These are phyloP conservation scores for Danio aesculapii DNA, from an alignment of 2,797 vertebrate genomes.

Conservation along the genomic window DNA sequence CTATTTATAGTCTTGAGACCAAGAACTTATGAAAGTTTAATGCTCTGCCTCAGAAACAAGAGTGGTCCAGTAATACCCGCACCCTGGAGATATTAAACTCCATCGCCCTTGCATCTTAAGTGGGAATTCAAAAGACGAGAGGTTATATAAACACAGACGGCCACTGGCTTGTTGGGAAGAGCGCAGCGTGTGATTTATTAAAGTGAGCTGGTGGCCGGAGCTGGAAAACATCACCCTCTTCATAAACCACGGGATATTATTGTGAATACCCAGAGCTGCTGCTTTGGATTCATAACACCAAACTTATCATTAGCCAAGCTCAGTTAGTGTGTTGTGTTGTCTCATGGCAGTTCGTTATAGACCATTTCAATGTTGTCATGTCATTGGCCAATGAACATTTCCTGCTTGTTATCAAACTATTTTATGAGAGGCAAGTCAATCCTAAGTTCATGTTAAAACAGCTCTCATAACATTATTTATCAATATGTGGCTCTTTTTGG, in stretches of 20 bases:
- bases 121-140: constrained; percentile 13
- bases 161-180: constrained; percentile 2
- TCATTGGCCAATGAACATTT: no score
- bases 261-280: not conserved
- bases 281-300: not conserved
- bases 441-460: no score
- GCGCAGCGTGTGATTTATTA: constrained; percentile 37
- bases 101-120: constrained; percentile 33
- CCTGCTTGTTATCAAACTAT: no score
- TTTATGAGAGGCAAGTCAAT: no score
- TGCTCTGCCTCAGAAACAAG: constrained; percentile 37
- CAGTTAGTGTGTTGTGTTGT: not conserved
- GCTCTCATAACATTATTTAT: no score
- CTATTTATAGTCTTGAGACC: constrained; percentile 54
- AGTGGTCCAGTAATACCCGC: constrained; percentile 33
- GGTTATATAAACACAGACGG: constrained; percentile 40
- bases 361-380: no score
- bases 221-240: constrained; percentile 1
- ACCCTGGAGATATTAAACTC: constrained; percentile 33
- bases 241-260: not conserved
- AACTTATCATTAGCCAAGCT: not conserved
- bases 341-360: no score
- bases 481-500: no score
- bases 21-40: constrained; percentile 56
- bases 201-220: not conserved